Conservation (phyloP, 2,113 vertebrate genomes). For the Centrocercus urophasianus region DNA sequence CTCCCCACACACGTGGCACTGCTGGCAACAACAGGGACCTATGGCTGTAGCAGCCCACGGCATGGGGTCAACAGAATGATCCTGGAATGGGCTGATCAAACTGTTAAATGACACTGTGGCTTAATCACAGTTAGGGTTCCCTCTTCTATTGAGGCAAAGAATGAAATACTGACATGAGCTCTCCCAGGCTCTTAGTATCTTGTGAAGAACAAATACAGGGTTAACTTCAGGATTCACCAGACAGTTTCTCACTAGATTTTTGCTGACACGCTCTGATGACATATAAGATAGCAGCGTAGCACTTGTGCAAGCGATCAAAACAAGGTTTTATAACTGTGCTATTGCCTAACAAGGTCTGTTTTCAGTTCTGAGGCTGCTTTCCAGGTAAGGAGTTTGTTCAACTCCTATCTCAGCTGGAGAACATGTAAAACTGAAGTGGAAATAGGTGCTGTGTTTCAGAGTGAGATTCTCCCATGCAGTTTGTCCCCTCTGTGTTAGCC, state of each 20-base stretch:
- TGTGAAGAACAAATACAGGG: neutral
- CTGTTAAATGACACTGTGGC: neutral
- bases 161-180: neutral
- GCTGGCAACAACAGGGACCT: neutral
- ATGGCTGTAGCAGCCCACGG: neutral
- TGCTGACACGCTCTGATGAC: neutral
- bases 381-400: neutral
- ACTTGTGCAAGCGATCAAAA: conserved; percentile 2
- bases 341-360: neutral
- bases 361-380: neutral
- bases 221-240: neutral
- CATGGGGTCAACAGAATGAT: neutral
- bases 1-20: neutral
- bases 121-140: neutral
- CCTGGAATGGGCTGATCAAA: neutral
- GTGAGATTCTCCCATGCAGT: rapidly evolving
- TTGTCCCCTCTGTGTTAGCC: neutral
- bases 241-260: neutral
- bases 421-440: neutral
- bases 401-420: neutral
- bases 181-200: neutral
- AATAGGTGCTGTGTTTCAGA: neutral
- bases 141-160: neutral
- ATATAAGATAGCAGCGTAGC: neutral
- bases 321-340: neutral